Evolutionary conservation across 2,888 invertebrate species (phyloP).

Genomic region (Hemaris fuciformis): DNA sequence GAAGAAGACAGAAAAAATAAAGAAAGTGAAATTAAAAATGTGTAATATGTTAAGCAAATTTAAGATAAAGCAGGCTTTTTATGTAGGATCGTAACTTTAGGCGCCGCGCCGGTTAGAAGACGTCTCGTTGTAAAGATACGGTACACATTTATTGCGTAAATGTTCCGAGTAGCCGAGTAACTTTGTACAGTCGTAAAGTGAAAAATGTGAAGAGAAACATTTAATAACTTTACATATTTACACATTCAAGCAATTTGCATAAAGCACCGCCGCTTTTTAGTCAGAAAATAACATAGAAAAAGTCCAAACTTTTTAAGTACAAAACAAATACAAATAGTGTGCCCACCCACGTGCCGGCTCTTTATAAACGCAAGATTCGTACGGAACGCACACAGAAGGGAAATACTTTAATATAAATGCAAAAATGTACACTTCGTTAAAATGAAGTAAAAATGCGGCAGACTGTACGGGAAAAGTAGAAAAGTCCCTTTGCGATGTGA

Average conservation of each 20-base stretch:
- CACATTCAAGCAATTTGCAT: neutral
- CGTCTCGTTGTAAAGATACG: neutral
- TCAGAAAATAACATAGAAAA: neutral
- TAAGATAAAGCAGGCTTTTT: neutral
- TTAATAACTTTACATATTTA: neutral
- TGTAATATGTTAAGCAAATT: conserved; percentile 2
- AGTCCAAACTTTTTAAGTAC: neutral
- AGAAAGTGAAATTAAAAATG: conserved; percentile 4
- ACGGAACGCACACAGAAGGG: neutral
- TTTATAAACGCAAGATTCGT: neutral
- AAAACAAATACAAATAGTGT: neutral
- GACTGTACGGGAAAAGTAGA: neutral
- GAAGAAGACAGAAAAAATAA: neutral
- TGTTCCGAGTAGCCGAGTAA: neutral
- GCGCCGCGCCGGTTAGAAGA: conserved; percentile 7
- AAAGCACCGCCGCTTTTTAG: neutral
- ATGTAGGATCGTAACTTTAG: neutral
- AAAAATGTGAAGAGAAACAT: neutral
- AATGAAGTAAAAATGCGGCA: neutral
- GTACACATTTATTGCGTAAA: conserved; percentile 1
- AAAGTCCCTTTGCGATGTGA: neutral
- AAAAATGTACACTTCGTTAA: neutral
- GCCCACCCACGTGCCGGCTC: neutral
- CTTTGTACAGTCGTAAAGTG: neutral
- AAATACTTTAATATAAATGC: neutral